Base-by-base conservation (phyloP, 2,797 vertebrate species). In the Lagodon rhomboides region DNA sequence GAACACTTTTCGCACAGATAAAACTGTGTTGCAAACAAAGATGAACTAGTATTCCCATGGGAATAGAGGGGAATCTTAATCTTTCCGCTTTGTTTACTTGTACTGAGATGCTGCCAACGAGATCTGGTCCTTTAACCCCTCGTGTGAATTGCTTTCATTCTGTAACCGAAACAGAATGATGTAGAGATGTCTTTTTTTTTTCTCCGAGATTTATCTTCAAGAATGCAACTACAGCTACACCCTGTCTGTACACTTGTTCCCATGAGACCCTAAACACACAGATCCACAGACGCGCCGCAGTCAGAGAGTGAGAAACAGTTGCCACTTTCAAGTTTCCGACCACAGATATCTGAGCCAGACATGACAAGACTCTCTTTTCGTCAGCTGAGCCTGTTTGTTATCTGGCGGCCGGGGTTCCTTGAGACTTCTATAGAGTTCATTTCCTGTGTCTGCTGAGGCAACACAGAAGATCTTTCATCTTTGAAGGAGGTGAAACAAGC, bases 391-490 rank as follows among this genome's bases (percentile, higher is more conserved):
- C 78, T 75, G 88, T 91, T 87, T 91, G 86, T 91, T 91, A 87
- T 91, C 83, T 80, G 75, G 80, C 81, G 75, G 83, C 78, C 75
- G 68, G 81, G 81, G 83, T 87, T 92, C 82, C 89, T 85, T 80
- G 82, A 91, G 88, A 87, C 86, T 82, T 91, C 84, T 81, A 15
- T 73, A 38, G 89, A 86, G 91, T 90, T 93, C 83, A 90, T 93
- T 91, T 93, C 86, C 89, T 88, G 91, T 72, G 84, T 87, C 89
- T 93, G 88, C 82, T 87, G 86, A 92, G 86, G 89, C 76, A 91
- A 91, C 81, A 82, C 69, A 64, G 62, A 61, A 20, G 44, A 85
- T 62, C 76, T 91, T 89, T 92, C 87, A 93, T 93, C 90, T 88
- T 83, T 80, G 80, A 71, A 89, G 87, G 87, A 82, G 86, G 91